Evolutionary conservation across 1,140 invertebrate genomes (phyloP).

Genomic region (Heliconius eleuchia): DNA sequence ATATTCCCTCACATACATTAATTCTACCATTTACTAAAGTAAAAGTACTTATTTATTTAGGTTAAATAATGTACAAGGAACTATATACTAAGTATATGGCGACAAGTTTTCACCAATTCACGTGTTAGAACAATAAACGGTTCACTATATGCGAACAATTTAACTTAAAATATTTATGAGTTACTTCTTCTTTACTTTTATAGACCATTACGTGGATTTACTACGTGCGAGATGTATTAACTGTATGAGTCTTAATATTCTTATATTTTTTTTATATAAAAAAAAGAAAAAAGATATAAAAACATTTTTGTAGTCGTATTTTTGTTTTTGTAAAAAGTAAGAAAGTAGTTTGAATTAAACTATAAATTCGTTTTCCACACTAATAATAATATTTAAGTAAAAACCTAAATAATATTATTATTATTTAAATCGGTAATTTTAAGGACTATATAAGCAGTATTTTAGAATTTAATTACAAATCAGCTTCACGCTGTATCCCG

Average conservation of each 20-base stretch:
- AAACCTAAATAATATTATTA: too few relatives aligned
- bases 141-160: conserved; percentile 41
- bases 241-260: not conserved
- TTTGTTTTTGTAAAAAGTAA: too few relatives aligned
- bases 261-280: not conserved
- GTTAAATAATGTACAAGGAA: not conserved
- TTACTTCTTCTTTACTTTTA: conserved; percentile 39
- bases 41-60: not conserved
- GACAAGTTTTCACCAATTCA: not conserved
- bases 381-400: too few relatives aligned
- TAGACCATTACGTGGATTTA: conserved; percentile 36
- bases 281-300: not conserved
- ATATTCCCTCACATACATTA: too few relatives aligned
- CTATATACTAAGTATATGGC: not conserved
- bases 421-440: too few relatives aligned
- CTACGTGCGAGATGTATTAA: conserved; percentile 34
- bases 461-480: too few relatives aligned
- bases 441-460: too few relatives aligned
- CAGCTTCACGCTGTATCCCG: too few relatives aligned
- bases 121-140: conserved; percentile 40
- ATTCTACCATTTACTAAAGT: too few relatives aligned
- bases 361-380: too few relatives aligned
- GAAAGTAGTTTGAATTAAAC: too few relatives aligned
- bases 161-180: conserved; percentile 50
- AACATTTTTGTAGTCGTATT: not conserved